Base-by-base conservation (phyloP, 2,797 vertebrate species). In the Pogoniulus pusillus region DNA sequence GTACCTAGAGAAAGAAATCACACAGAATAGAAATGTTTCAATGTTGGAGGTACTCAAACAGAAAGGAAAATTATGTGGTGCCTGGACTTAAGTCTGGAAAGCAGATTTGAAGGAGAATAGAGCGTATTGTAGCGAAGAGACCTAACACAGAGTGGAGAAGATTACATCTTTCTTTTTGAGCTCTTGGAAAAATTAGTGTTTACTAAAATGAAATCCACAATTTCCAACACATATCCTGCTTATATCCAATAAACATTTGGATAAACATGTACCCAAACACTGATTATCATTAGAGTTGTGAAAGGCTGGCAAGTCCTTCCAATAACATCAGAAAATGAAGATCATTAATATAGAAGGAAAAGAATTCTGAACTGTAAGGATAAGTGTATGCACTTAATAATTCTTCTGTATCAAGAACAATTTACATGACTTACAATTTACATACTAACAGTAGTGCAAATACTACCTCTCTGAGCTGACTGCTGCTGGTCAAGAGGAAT, bases 401-500 rank as follows among this genome's bases (percentile, higher is more conserved):
- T 65, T 84, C 22, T 87, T 77, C 24, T 71, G 6, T 23, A 73
- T n/a, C 54, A 60, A 23, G 23, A 82, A 64, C 12, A 77, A 54
- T 22, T n/a, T 29, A 26, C 5, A 57, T n/a, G 74, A 82, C 0
- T 5, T 26, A 13, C 5, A 91, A 23, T 9, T 57, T 16, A 37
- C n/a, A 7, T 12, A 75, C 51, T 47, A 82, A 34, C 0, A 81
- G n/a, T 1, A 69, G 16, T 9, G 65, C 17, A 57, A 80, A 55
- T 9, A 35, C 69, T 90, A 99, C 99, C 96, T 97, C 97, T 89
- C 98, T 96, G 43, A 99, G 98, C 32, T 99, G 99, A 85, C 94
- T 96, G 90, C 93, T 98, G 96, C 99, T 99, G 59, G 98, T 98
- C 94, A 99, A 82, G 84, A 98, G 97, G 96, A 99, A 99, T 76